Evolutionary conservation across 2,113 vertebrate genomes (phyloP).

Genomic region (Pseudolaguvia tuberculata): DNA sequence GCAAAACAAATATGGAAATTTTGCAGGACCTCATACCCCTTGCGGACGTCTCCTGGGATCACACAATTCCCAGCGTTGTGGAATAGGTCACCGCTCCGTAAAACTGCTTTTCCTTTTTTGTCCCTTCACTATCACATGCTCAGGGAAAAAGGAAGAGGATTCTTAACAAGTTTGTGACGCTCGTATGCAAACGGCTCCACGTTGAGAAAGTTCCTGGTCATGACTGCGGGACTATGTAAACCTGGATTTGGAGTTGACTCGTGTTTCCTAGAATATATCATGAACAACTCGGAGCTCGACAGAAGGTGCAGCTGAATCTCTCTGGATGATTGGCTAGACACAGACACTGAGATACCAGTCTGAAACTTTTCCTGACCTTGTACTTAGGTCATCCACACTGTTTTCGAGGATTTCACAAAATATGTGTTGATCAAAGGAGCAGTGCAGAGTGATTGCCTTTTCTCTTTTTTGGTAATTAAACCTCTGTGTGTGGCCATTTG

Average conservation of each 20-base stretch:
- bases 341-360: background rate
- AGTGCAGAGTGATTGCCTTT: background rate
- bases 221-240: background rate
- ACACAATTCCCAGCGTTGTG: slow-evolving; percentile 30
- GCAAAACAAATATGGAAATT: slow-evolving; percentile 48
- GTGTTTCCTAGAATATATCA: background rate
- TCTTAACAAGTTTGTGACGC: background rate
- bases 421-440: background rate
- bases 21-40: slow-evolving; percentile 46
- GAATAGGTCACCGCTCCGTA: slow-evolving; percentile 49
- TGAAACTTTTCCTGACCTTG: background rate
- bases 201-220: slow-evolving; percentile 4
- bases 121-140: slow-evolving; percentile 19
- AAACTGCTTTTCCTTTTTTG: slow-evolving; percentile 35
- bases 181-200: background rate
- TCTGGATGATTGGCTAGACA: background rate
- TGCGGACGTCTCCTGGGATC: slow-evolving; percentile 49
- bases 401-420: background rate
- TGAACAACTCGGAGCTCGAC: background rate
- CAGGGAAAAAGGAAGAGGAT: background rate
- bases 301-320: background rate
- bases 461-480: background rate
- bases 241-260: background rate
- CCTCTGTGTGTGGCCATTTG: background rate
- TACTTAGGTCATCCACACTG: background rate